Conservation (phyloP, 2,888 invertebrate species). For the Dioctria rufipes region DNA sequence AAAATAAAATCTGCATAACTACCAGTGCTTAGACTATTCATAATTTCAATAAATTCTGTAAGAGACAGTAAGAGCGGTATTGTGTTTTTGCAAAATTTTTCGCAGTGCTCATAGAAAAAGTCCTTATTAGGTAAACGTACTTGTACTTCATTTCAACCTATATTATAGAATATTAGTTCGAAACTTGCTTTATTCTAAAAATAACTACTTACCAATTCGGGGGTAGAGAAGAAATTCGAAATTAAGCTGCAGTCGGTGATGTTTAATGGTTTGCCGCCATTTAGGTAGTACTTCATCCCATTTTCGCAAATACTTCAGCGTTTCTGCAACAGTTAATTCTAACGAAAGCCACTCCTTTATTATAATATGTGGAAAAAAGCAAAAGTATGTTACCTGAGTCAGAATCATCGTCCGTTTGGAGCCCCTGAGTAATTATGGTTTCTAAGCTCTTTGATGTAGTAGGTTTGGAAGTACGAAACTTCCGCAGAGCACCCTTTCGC, state of each 20-base stretch:
- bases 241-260: not conserved
- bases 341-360: too few species aligned
- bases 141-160: not conserved
- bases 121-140: not conserved
- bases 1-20: not conserved
- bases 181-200: not conserved
- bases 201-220: not conserved
- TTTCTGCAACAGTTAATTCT: too few species aligned
- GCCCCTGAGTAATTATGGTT: not conserved
- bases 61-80: not conserved
- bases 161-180: too few species aligned
- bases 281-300: not conserved
- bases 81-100: not conserved
- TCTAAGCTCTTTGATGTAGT: not conserved
- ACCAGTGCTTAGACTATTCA: not conserved
- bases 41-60: not conserved
- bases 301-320: too few species aligned
- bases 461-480: not conserved
- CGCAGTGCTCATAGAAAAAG: not conserved
- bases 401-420: not conserved
- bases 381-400: not conserved
- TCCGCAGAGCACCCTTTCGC: not conserved
- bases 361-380: too few species aligned
- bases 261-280: not conserved
- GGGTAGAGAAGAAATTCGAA: not conserved